These are phyloP conservation scores for Sphinx pinastri DNA, from an alignment of 2,888 invertebrate species.

Conservation along the genomic window DNA sequence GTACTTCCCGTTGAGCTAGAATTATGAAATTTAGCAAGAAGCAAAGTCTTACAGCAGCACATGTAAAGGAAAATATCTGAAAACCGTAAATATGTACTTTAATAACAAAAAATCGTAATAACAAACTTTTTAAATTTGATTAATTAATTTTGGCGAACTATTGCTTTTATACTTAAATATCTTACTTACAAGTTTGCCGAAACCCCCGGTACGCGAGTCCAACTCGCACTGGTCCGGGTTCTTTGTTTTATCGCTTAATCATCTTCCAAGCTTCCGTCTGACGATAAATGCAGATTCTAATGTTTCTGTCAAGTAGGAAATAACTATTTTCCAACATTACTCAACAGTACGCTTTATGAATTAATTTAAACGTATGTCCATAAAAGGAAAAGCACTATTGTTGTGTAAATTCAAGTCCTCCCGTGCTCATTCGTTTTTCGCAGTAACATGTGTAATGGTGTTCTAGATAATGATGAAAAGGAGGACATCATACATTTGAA, in stretches of 20 bases:
- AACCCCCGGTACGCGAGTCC: too few species aligned
- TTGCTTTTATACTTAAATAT: too few species aligned
- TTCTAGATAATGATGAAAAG: not conserved
- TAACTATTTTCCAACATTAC: constrained; percentile 28
- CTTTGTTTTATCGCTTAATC: not conserved
- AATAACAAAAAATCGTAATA: too few species aligned
- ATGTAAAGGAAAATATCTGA: too few species aligned
- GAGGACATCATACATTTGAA: not conserved
- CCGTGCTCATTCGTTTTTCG: constrained; percentile 1
- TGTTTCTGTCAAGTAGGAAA: constrained; percentile 21
- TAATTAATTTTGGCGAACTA: too few species aligned
- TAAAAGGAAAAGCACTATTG: not conserved
- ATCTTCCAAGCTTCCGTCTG: constrained; percentile 14
- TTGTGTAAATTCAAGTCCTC: constrained; percentile 1
- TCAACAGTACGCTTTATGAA: constrained; percentile 28
- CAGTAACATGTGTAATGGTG: not conserved
- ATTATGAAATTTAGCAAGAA: too few species aligned
- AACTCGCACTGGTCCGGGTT: too few species aligned
- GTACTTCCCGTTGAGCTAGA: too few species aligned
- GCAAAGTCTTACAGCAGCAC: too few species aligned
- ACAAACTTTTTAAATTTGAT: too few species aligned
- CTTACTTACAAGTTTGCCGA: too few species aligned
- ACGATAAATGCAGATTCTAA: constrained; percentile 18
- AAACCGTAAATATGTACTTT: too few species aligned
- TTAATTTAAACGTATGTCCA: constrained; percentile 21